A percentile compares a stretch with the other conserved stretches of the same genome.
These are phyloP conservation scores for Temnopleurus reevesii DNA, from an alignment of 53 echinoderm and acorn worm genomes.

Conservation along the genomic window DNA sequence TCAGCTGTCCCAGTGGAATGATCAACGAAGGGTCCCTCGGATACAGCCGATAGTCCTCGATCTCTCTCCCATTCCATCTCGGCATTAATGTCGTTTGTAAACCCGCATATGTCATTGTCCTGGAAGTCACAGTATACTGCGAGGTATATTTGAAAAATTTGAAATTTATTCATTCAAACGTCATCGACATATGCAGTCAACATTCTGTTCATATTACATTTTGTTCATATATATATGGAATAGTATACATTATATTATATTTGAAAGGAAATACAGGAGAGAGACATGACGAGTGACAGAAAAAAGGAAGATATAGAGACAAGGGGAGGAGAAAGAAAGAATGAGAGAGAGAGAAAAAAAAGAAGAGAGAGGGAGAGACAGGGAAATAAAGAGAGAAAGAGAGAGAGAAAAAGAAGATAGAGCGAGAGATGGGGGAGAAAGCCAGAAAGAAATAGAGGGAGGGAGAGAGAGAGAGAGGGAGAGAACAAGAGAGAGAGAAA, in stretches of 20 bases:
- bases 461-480: not conserved
- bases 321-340: not conserved
- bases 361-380: not conserved
- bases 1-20: conserved; percentile 26
- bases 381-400: not conserved
- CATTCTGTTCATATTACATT: no score
- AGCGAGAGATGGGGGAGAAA: not conserved
- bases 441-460: not conserved
- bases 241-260: not conserved
- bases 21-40: not conserved
- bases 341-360: not conserved
- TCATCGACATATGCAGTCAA: no score
- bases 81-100: not conserved
- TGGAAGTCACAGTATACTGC: conserved; percentile 52
- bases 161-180: no score
- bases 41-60: not conserved
- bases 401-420: not conserved
- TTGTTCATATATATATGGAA: no score
- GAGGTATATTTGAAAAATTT: no score
- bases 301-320: not conserved
- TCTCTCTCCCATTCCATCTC: not conserved
- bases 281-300: not conserved
- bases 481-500: not conserved
- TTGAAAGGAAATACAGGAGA: not conserved
- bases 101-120: not conserved